phyloP scores from a whole-genome alignment of 2,797 vertebrate genomes.

The Gobionotothen gibberifrons region DNA sequence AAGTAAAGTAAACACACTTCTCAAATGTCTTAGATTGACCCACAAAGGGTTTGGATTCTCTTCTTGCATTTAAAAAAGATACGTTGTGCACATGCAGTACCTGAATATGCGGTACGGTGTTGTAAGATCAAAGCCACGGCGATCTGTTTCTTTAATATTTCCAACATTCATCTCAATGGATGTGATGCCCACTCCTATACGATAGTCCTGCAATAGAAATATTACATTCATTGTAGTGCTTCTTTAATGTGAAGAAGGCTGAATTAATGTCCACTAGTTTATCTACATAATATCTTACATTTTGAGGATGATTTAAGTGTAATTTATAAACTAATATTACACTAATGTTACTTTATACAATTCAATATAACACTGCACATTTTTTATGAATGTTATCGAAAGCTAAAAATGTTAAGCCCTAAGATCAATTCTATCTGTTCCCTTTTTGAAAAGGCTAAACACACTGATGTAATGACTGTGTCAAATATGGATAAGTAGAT shows the following conservation, averaged over 20 bases:
- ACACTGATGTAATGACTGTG: background rate
- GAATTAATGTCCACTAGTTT: background rate
- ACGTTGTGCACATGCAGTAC: constrained; percentile 74
- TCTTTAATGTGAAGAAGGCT: background rate
- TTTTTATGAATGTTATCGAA: background rate
- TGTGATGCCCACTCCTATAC: constrained; percentile 91
- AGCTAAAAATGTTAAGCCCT: background rate
- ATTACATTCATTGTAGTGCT: background rate
- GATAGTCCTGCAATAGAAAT: constrained; percentile 86
- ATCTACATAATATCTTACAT: background rate
- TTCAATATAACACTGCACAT: too few relatives aligned
- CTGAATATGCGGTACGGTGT: constrained; percentile 95
- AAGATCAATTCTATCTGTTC: background rate
- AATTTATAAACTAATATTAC: background rate
- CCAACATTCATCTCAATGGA: constrained; percentile 96
- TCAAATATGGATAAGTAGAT: background rate
- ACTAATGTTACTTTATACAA: too few relatives aligned
- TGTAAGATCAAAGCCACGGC: constrained; percentile 91
- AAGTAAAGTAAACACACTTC: too few relatives aligned
- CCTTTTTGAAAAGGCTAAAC: background rate
- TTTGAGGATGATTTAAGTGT: background rate
- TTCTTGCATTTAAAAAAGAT: too few relatives aligned
- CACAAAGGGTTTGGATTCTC: too few relatives aligned
- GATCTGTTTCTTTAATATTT: constrained; percentile 91
- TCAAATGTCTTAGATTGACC: too few relatives aligned